Percentiles rank a stretch among this genome's conserved stretches.
These are phyloP conservation scores for Apotomis betuletana DNA, from an alignment of 2,888 invertebrate genomes.

Conservation along the genomic window DNA sequence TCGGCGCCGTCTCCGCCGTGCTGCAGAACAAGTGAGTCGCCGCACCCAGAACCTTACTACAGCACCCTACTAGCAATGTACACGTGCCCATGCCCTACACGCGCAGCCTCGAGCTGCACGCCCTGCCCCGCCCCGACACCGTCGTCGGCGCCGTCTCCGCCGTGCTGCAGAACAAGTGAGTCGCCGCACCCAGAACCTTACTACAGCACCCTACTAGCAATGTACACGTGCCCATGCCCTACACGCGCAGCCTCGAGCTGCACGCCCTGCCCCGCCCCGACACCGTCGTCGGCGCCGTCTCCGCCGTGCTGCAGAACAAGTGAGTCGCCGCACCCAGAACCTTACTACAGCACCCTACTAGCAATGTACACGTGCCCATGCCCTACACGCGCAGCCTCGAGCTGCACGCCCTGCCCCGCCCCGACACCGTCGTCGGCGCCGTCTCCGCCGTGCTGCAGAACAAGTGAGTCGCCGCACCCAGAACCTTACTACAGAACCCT, in stretches of 20 bases:
- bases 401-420: slow-evolving; percentile 88
- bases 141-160: slow-evolving; percentile 92
- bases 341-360: no score
- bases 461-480: slow-evolving; percentile 56
- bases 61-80: no score
- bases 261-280: slow-evolving; percentile 88
- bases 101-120: slow-evolving; percentile 89
- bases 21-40: slow-evolving; percentile 26
- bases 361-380: slow-evolving; percentile 82
- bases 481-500: no score
- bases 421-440: slow-evolving; percentile 87
- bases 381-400: slow-evolving; percentile 84
- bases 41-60: slow-evolving; percentile 89
- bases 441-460: slow-evolving; percentile 91
- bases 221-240: slow-evolving; percentile 91
- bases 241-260: slow-evolving; percentile 91
- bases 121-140: slow-evolving; percentile 86
- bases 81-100: slow-evolving; percentile 96
- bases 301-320: slow-evolving; percentile 88
- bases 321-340: slow-evolving; percentile 49
- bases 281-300: slow-evolving; percentile 90
- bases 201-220: not conserved
- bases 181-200: slow-evolving; percentile 12
- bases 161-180: slow-evolving; percentile 86
- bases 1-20: slow-evolving; percentile 24